phyloP scores from a whole-genome alignment of 2,888 invertebrate genomes.

The Tillus elongatus region DNA sequence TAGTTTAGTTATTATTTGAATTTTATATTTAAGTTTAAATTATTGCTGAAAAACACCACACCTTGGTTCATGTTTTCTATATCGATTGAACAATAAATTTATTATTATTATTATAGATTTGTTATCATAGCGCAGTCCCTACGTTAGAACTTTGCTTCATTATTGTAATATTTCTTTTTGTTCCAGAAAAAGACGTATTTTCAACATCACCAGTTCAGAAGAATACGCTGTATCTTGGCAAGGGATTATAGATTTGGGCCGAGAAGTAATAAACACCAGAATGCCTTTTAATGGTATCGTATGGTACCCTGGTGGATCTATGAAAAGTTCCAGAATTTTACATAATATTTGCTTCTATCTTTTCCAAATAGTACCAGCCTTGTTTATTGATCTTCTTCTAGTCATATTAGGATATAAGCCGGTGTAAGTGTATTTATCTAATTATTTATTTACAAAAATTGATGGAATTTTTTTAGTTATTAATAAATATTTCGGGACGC shows the following conservation, averaged over 20 bases:
- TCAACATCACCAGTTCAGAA: slow-evolving; percentile 47
- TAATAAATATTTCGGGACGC: too few relatives aligned
- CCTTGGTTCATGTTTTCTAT: too few relatives aligned
- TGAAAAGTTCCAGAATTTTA: slow-evolving; percentile 57
- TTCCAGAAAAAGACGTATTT: slow-evolving; percentile 66
- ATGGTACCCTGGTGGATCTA: slow-evolving; percentile 71
- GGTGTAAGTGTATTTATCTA: slow-evolving; percentile 69
- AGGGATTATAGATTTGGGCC: slow-evolving; percentile 68
- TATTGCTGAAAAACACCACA: too few relatives aligned
- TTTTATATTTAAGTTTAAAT: too few relatives aligned
- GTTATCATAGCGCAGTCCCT: too few relatives aligned
- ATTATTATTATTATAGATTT: too few relatives aligned
- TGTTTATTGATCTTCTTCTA: slow-evolving; percentile 68
- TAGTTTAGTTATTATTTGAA: too few relatives aligned
- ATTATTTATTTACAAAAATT: too few relatives aligned
- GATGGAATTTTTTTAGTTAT: too few relatives aligned
- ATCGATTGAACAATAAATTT: too few relatives aligned
- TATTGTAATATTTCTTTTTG: slow-evolving; percentile 3
- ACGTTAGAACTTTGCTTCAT: too few relatives aligned
- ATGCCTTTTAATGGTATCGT: slow-evolving; percentile 73
- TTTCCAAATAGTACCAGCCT: slow-evolving; percentile 84
- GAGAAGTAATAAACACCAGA: slow-evolving; percentile 60
- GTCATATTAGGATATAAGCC: slow-evolving; percentile 76
- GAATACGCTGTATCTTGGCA: slow-evolving; percentile 60
- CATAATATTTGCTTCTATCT: slow-evolving; percentile 75